Evolutionary conservation across 2,797 vertebrate species (phyloP).

Genomic region (Austrolebias charrua): DNA sequence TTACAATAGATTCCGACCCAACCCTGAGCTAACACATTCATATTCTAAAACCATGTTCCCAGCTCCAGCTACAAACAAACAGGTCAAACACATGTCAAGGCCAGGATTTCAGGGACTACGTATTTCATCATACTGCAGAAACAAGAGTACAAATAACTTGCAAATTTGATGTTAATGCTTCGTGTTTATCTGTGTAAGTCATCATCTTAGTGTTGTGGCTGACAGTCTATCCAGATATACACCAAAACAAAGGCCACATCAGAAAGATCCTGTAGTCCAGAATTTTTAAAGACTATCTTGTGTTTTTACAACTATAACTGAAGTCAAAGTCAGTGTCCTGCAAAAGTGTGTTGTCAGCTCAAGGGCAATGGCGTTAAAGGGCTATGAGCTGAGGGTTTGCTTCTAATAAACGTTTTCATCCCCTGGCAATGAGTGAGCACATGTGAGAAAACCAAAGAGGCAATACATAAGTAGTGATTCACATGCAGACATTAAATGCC

Average conservation of each 20-base stretch:
- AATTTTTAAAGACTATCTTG: slow-evolving; percentile 4
- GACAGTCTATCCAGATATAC: slow-evolving; percentile 8
- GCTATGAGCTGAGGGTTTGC: slow-evolving; percentile 29
- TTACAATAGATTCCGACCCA: slow-evolving; percentile 49
- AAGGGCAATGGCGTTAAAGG: slow-evolving; percentile 32
- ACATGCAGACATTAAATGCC: slow-evolving; percentile 56
- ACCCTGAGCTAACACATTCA: slow-evolving; percentile 44
- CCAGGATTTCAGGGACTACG: slow-evolving; percentile 34
- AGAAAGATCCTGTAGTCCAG: slow-evolving; percentile 8
- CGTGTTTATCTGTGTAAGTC: slow-evolving; percentile 13
- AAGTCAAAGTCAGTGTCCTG: slow-evolving; percentile 34
- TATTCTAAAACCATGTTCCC: slow-evolving; percentile 43
- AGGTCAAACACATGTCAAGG: slow-evolving; percentile 48
- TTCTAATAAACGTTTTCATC: slow-evolving; percentile 54
- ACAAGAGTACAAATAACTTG: slow-evolving; percentile 8
- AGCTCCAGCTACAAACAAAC: slow-evolving; percentile 49
- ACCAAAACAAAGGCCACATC: slow-evolving; percentile 3
- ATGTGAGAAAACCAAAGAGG: slow-evolving; percentile 39
- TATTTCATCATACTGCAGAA: slow-evolving; percentile 47
- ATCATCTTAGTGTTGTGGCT: slow-evolving; percentile 7
- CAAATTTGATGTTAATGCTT: slow-evolving; percentile 27
- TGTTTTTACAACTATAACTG: slow-evolving; percentile 15
- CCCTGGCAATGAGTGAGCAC: slow-evolving; percentile 28
- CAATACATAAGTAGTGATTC: slow-evolving; percentile 40
- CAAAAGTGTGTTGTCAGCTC: slow-evolving; percentile 39